Base-by-base conservation (phyloP, 2,888 invertebrate genomes). In the Unio delphinus region DNA sequence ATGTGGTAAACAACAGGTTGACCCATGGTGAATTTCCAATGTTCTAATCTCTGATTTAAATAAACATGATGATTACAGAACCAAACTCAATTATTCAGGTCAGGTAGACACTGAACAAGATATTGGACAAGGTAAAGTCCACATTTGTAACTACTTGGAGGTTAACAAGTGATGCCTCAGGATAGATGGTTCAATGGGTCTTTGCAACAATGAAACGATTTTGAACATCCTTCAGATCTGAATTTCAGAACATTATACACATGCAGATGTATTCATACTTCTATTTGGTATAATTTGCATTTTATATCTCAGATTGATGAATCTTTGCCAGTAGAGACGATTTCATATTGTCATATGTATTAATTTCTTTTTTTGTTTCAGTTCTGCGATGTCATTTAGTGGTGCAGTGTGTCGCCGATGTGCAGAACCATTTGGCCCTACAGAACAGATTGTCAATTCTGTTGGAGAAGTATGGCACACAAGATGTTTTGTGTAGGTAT, bases 401-500 rank as follows among this genome's bases (percentile, higher is more conserved):
- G 95, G 95, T 87, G 97, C 97, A 95, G 94, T 94, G 88, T 99
- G 98, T 91, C 95, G 95, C 87, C 95, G 98, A 70, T 99, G 99
- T 91, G 94, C 95, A 74, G 98, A 98, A 87, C 97, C 97, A 6
- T 99, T 99, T 91, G 96, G 96, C 86, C 93, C 96, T 28, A 95
- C 97, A 89, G 99, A 99, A 90, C 98, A 99, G 91, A 99, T 99
- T 89, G 98, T 99, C 70, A 99, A 99, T 91, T 97, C 98, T 0
- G 96, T 96, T 87, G 99, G 99, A 69, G 98, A 99, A 91, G 93
- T 99, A 60, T 99, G 98, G 98, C 99, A 99, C 92, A 96, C 96
- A 7, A 95, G 97, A 86, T 99, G 99, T 90, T 99, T 99, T 93
- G 99, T 99, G 97, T 99, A 86, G 90, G 92, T 90, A 61, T 57